These are phyloP conservation scores for Pyrgilauda ruficollis DNA, from an alignment of 2,113 vertebrate species.

Conservation along the genomic window DNA sequence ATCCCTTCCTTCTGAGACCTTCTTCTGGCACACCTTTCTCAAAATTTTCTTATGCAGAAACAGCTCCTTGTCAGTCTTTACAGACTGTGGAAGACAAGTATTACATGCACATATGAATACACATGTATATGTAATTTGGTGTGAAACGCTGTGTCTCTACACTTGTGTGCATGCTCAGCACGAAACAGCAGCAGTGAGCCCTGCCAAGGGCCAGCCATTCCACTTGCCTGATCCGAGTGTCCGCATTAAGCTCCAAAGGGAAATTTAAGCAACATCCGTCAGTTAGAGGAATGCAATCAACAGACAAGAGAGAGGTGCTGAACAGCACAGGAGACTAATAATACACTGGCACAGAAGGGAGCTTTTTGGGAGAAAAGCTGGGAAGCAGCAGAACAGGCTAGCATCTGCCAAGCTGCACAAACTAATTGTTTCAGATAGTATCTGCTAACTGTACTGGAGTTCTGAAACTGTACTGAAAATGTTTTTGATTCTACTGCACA, in stretches of 20 bases:
- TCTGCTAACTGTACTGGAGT: background rate
- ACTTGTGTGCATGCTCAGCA: fast-evolving
- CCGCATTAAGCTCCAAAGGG: background rate
- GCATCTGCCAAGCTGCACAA: background rate
- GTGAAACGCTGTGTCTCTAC: fast-evolving
- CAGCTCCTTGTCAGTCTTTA: background rate
- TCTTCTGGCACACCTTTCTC: background rate
- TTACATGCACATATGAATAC: fast-evolving
- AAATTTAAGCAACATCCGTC: background rate
- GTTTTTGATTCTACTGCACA: background rate
- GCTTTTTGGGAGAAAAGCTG: background rate
- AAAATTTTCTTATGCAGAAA: background rate
- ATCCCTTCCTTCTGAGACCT: background rate
- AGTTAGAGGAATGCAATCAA: background rate
- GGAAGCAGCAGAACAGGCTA: background rate
- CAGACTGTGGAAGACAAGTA: background rate
- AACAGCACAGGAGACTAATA: background rate
- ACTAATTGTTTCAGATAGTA: background rate
- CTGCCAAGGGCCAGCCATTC: conserved; percentile 10
- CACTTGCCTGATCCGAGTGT: background rate
- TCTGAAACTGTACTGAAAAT: background rate
- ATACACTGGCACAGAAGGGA: background rate
- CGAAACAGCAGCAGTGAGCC: background rate
- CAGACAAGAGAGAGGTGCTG: background rate
- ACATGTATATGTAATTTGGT: fast-evolving